Percentiles rank a stretch among this genome's conserved stretches.
Conservation (phyloP, 2,888 invertebrate genomes). For the Marronus borbonicus region DNA sequence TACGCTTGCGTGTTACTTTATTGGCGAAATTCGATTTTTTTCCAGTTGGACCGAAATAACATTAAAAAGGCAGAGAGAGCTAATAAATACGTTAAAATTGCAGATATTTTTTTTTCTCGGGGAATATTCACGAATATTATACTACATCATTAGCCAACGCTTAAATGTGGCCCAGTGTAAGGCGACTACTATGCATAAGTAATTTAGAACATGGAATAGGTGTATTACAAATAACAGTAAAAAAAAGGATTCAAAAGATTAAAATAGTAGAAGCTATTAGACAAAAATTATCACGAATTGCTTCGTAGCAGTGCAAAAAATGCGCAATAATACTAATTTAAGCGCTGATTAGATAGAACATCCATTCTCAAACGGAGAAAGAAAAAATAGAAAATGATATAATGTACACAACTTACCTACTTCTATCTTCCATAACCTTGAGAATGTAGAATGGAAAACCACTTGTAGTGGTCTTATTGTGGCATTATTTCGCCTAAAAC, state of each 20-base stretch:
- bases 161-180: neutral
- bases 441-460: slow-evolving; percentile 34
- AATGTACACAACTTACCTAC: slow-evolving; percentile 47
- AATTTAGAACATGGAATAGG: neutral
- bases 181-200: neutral
- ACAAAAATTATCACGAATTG: neutral
- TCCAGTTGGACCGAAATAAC: slow-evolving; percentile 14
- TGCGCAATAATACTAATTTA: slow-evolving; percentile 18
- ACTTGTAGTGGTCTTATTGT: slow-evolving; percentile 43
- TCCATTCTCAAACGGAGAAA: neutral
- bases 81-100: too few relatives aligned
- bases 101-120: neutral
- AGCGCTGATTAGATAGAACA: slow-evolving; percentile 18
- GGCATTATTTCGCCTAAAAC: slow-evolving; percentile 51
- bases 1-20: slow-evolving; percentile 47
- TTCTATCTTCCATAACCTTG: slow-evolving; percentile 53
- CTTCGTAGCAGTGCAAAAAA: slow-evolving; percentile 8
- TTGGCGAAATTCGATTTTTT: slow-evolving; percentile 49
- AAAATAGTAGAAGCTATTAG: slow-evolving; percentile 13
- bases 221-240: neutral
- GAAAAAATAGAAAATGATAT: slow-evolving; percentile 43
- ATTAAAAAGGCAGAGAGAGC: neutral
- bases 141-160: neutral
- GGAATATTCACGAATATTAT: neutral
- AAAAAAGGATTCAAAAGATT: neutral